Conservation (phyloP, 2,113 vertebrate species). For the Erinaceus europaeus region DNA sequence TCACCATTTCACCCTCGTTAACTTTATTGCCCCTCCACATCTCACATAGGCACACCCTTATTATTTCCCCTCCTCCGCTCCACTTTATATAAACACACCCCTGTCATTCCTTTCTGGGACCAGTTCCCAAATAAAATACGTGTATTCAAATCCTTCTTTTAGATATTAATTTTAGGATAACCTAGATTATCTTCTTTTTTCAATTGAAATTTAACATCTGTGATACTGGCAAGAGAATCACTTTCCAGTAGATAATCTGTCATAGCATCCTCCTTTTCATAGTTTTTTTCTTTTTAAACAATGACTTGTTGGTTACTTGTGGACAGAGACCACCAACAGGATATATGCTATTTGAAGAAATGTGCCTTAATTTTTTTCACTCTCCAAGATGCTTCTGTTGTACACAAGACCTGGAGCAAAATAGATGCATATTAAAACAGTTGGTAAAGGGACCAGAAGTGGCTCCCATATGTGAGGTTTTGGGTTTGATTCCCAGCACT, state of each 20-base stretch:
- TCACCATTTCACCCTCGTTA: not conserved
- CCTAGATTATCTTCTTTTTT: not conserved
- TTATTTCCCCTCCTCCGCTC: not conserved
- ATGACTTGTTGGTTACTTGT: not conserved
- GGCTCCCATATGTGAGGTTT: no score
- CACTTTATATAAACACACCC: not conserved
- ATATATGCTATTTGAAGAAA: not conserved
- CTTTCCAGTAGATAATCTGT: not conserved
- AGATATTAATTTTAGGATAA: not conserved
- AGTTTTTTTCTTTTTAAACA: not conserved
- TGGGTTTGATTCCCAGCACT: no score
- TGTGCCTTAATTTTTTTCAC: not conserved
- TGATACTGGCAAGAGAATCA: not conserved
- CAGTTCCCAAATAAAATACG: not conserved
- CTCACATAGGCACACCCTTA: not conserved
- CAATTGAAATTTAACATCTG: not conserved
- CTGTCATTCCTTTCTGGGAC: not conserved
- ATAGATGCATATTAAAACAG: not conserved
- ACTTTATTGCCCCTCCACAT: not conserved
- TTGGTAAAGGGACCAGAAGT: no score
- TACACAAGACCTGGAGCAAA: not conserved
- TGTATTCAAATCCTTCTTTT: not conserved
- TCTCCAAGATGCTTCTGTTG: not conserved
- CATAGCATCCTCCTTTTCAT: not conserved
- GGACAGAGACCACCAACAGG: not conserved